These are phyloP conservation scores for Graphium colonna DNA, from an alignment of 2,888 invertebrate genomes.

Conservation along the genomic window DNA sequence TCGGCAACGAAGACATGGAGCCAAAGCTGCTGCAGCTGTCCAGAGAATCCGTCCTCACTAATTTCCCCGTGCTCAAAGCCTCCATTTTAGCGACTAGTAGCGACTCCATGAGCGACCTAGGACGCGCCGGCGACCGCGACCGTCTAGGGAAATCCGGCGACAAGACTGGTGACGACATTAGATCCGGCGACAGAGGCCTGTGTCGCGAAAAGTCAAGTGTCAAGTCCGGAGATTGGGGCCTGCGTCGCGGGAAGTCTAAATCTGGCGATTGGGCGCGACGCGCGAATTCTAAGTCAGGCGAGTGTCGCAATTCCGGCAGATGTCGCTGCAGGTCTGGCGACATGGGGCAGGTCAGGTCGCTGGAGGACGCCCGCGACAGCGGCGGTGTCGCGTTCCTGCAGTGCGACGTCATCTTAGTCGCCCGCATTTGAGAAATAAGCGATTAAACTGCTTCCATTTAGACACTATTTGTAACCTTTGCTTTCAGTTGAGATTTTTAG, in stretches of 20 bases:
- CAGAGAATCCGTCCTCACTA: conserved; percentile 87
- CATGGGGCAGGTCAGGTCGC: neutral
- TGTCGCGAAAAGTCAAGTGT: conserved; percentile 63
- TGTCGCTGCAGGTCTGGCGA: conserved; percentile 54
- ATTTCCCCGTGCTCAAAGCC: conserved; percentile 78
- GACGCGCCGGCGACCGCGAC: conserved; percentile 78
- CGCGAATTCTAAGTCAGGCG: conserved; percentile 45
- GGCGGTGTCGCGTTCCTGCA: conserved; percentile 76
- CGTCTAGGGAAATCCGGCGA: conserved; percentile 70
- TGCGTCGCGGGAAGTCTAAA: conserved; percentile 26
- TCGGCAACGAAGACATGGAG: conserved; percentile 83
- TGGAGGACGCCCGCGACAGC: conserved; percentile 59
- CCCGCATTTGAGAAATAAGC: conserved; percentile 57
- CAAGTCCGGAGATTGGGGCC: conserved; percentile 33
- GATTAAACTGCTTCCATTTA: conserved; percentile 28
- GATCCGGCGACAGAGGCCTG: conserved; percentile 64
- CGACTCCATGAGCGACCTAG: conserved; percentile 90
- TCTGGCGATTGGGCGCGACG: conserved; percentile 65
- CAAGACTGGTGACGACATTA: conserved; percentile 66
- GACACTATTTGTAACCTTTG: neutral
- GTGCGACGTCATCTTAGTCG: conserved; percentile 75
- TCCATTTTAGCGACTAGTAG: conserved; percentile 91
- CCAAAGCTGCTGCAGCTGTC: conserved; percentile 87
- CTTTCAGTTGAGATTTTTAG: no score
- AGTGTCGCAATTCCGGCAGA: conserved; percentile 10